Evolutionary conservation across 2,888 invertebrate species (phyloP), one percentile per base, ranked within the genome.

Genomic region (Dryobotodes eremita): DNA sequence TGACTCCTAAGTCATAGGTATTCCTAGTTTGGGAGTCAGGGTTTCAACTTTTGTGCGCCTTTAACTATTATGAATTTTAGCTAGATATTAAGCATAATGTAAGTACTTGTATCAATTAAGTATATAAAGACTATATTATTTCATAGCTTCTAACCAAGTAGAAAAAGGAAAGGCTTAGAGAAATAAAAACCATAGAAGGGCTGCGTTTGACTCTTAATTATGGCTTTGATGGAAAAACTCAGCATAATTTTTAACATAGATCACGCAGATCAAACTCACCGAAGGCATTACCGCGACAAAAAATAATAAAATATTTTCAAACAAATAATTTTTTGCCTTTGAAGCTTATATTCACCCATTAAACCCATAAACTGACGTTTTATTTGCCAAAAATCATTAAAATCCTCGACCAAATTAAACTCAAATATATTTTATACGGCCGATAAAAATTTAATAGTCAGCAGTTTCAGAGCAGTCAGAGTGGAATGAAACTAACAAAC

Each of bases 401-500:
- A 73, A 75, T 71, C 50, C 57, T 59, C 62, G n/a, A 61, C 71
- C 17, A 55, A 79, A 86, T 82, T 77, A 79, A 75, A 68, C 62
- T 76, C n/a, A 68, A 78, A 69, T 82, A 77, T 85, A 77, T 85
- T 86, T 87, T 87, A 86, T 73, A 65, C 62, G 65, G 7, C 36
- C 79, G 13, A 74, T 86, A 75, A 88, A 86, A 86, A 62, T 68
- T 79, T 87, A 59, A 79, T 82, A 53, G 74, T 57, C 76, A 48
- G 61, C 74, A 66, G 71, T 85, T 75, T 75, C 59, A 70, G 53
- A 62, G 80, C 78, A 86, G 57, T 82, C 71, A 42, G 76, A 80
- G 65, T 69, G 59, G 79, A 82, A 79, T 87, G 72, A 76, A 86
- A 85, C 64, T 76, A 73, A 79, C 76, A 83, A 84, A 86, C 36